Evolutionary conservation across 2,888 invertebrate species (phyloP).

Genomic region (Rugalucina vietnamica): DNA sequence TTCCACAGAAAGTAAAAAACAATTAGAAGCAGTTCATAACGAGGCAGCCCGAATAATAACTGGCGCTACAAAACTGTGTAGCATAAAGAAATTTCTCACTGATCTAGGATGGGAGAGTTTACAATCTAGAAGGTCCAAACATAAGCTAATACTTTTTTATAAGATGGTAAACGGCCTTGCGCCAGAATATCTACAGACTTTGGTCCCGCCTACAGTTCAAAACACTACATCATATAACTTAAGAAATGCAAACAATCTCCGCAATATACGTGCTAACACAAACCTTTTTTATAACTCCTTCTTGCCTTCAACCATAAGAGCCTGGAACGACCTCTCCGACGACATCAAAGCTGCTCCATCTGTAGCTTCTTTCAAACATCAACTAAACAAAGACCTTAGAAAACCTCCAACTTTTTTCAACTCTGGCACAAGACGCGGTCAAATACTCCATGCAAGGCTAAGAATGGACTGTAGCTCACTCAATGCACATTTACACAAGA

Average conservation of each 20-base stretch:
- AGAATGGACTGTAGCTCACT: neutral
- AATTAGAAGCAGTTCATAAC: neutral
- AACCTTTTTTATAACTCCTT: too few species aligned
- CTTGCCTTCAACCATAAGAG: too few species aligned
- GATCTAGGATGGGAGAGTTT: neutral
- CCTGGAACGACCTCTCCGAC: too few species aligned
- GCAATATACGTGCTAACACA: neutral
- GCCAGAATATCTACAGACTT: neutral
- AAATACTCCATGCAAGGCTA: neutral
- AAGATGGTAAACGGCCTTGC: neutral
- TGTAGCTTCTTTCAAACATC: neutral
- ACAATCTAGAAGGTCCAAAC: neutral
- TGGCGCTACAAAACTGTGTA: neutral
- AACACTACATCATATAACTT: neutral
- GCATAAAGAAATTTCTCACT: neutral
- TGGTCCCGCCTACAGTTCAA: neutral
- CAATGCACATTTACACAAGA: neutral
- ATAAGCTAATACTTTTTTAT: neutral
- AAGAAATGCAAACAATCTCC: neutral
- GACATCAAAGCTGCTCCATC: too few species aligned
- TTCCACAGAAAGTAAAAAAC: neutral
- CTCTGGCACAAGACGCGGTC: neutral
- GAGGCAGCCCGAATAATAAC: neutral
- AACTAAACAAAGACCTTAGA: neutral
- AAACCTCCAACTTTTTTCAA: neutral